Evolutionary conservation across 2,797 vertebrate species (phyloP), one percentile per base, ranked within the genome.

Genomic region (Epinephelus malabaricus): DNA sequence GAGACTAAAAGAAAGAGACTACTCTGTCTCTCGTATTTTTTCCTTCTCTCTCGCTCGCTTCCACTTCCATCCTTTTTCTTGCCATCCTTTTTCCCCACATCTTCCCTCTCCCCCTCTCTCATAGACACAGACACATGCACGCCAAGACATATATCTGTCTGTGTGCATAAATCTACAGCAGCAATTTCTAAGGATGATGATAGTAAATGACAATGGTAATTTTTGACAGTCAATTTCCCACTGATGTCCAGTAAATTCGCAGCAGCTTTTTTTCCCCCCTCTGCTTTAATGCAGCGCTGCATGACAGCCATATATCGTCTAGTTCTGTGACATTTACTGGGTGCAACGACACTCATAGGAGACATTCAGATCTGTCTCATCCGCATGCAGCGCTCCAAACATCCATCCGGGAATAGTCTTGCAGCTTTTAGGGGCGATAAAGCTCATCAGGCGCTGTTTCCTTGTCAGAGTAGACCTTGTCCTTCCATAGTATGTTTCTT

Each of bases 271-370:
- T 66, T 92, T 93, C 65, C 47, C 17, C 47, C 40, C 79, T 34
- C 34, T 77, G 62, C 90, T 86, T 94, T 94, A 93, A 92, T 92
- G 93, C 90, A 77, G 86, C 87, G 77, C 89, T 87, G 88, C 90
- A 78, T 83, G 86, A 79, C 73, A 83, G 87, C 89, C 84, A 88
- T 95, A 94, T 92, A 94, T 95, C 83, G 76, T 85, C 76, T 78
- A 79, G 86, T 86, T 91, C 88, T 80, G 87, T 93, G 94, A 95
- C 95, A 94, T 96, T 96, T 95, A 95, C 91, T 90, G 91, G 92
- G 89, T 80, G 81, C 86, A 90, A 95, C 88, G 92, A 94, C 92
- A 93, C 95, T 95, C 95, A 50, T 60, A 95, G 94, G 95, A 95
- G 84, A 90, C 93, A 92, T 96, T 94, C 89, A 87, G 91, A 93